Evolutionary conservation across 2,113 vertebrate genomes (phyloP).

Genomic region (Speoplatyrhinus poulsoni): DNA sequence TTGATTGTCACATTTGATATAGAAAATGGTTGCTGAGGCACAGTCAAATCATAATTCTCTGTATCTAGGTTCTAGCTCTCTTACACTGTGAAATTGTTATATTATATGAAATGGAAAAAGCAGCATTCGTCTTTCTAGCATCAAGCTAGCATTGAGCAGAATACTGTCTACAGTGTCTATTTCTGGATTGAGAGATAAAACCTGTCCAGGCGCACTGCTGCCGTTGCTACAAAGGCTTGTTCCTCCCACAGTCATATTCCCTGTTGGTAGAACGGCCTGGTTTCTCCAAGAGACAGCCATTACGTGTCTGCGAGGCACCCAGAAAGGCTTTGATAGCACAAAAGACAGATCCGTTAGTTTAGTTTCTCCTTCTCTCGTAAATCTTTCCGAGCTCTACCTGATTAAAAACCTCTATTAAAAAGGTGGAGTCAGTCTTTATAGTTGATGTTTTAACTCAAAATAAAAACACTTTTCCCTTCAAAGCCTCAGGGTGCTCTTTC

Average conservation of each 20-base stretch:
- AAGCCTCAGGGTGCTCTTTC: no score
- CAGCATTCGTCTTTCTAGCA: not conserved
- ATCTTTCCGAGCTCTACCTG: no score
- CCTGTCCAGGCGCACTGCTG: conserved; percentile 29
- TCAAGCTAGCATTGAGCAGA: conserved; percentile 23
- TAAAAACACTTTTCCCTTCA: no score
- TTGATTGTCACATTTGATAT: not conserved
- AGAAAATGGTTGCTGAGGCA: not conserved
- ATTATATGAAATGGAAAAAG: conserved; percentile 3
- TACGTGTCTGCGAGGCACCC: no score
- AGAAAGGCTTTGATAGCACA: not conserved
- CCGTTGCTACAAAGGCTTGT: conserved; percentile 32
- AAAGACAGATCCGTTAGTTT: no score
- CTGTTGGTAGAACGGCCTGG: conserved; percentile 48
- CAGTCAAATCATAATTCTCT: not conserved
- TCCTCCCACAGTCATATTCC: conserved; percentile 44
- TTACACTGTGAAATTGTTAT: not conserved
- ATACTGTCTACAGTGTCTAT: conserved; percentile 38
- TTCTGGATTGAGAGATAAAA: conserved; percentile 53
- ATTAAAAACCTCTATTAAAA: no score
- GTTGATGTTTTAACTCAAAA: no score
- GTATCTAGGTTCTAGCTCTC: not conserved
- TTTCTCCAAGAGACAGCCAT: conserved; percentile 28
- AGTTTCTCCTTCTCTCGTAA: no score
- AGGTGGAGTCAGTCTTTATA: no score